Evolutionary conservation across 37 sponge, comb jelly and placozoan species (phyloP).

Genomic region (Tethya wilhelma): DNA sequence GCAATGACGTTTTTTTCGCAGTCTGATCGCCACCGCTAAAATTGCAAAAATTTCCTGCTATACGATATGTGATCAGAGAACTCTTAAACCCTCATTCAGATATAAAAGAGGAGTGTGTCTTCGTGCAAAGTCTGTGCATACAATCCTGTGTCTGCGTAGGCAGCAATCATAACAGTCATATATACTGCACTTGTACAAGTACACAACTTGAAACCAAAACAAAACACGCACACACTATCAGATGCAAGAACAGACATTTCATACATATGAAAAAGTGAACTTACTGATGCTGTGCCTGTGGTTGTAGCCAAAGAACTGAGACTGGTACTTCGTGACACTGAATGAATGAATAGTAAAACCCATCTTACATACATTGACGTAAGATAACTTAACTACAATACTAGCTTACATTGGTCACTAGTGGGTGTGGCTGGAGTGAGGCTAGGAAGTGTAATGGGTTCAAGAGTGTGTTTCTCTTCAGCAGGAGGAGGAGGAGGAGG

Average conservation of each 20-base stretch:
- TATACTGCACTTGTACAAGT: background rate
- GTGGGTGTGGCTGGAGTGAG: slow-evolving; percentile 19
- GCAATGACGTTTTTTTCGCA: too few relatives aligned
- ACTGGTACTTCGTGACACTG: slow-evolving; percentile 67
- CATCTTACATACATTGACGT: background rate
- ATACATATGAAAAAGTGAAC: slow-evolving; percentile 14
- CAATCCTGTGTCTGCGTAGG: too few relatives aligned
- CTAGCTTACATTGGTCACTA: slow-evolving; percentile 18
- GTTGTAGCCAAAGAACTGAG: slow-evolving; percentile 43
- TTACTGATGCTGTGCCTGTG: slow-evolving; percentile 25
- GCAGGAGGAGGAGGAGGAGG: background rate
- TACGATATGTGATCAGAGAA: too few relatives aligned
- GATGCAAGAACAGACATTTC: too few relatives aligned
- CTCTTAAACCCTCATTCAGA: too few relatives aligned
- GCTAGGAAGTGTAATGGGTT: background rate
- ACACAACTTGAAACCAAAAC: background rate
- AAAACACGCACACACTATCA: background rate
- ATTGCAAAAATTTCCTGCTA: too few relatives aligned
- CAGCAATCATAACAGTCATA: too few relatives aligned
- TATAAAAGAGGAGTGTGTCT: too few relatives aligned
- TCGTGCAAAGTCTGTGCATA: too few relatives aligned
- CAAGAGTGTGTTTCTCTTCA: background rate
- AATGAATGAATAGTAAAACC: background rate
- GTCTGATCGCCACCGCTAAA: too few relatives aligned
- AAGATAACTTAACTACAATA: slow-evolving; percentile 57